Evolutionary conservation across 2,888 invertebrate genomes (phyloP).

Genomic region (Orgyia antiqua): DNA sequence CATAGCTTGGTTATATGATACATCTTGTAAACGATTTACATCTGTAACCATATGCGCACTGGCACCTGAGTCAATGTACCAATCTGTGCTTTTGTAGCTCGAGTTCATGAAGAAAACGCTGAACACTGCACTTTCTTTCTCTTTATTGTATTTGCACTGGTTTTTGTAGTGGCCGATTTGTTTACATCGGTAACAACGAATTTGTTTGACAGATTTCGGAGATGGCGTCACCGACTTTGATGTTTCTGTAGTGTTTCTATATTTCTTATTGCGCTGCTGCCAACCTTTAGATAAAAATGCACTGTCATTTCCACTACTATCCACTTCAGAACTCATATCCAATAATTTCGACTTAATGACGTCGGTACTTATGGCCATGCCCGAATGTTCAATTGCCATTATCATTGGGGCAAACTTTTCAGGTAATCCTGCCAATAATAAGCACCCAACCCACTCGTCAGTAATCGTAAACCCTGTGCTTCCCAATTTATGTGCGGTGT

Average conservation of each 20-base stretch:
- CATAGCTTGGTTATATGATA: background rate
- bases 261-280: background rate
- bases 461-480: too few species aligned
- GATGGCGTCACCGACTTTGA: too few species aligned
- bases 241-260: too few species aligned
- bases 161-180: background rate
- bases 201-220: too few species aligned
- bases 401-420: background rate
- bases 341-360: constrained; percentile 12
- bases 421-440: too few species aligned
- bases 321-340: constrained; percentile 10
- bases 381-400: background rate
- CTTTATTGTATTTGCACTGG: background rate
- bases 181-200: too few species aligned
- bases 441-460: too few species aligned
- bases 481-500: too few species aligned
- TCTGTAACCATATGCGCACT: constrained; percentile 1
- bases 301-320: constrained; percentile 1
- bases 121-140: background rate
- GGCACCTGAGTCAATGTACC: constrained; percentile 5
- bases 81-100: background rate
- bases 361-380: constrained; percentile 3
- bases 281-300: constrained; percentile 4
- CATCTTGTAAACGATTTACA: background rate
- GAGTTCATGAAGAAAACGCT: background rate